These are phyloP conservation scores for Tetragnatha versicolor DNA, from an alignment of 1,140 invertebrate genomes.

Conservation along the genomic window DNA sequence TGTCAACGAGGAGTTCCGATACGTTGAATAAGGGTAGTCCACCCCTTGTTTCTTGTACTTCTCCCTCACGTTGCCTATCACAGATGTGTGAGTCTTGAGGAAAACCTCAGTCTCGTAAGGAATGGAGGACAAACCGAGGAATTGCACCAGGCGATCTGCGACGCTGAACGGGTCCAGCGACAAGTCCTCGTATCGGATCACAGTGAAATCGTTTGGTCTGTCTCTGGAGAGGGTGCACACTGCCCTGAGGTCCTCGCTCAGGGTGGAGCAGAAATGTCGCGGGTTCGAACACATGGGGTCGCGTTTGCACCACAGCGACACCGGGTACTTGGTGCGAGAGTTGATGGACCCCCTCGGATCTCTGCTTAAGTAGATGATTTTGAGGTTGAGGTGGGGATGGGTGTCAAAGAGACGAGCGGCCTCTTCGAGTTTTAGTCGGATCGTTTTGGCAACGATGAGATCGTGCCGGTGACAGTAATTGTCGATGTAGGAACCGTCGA, in stretches of 20 bases:
- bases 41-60: constrained; percentile 1
- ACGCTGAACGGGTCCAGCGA: constrained; percentile 76
- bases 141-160: constrained; percentile 75
- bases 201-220: constrained; percentile 73
- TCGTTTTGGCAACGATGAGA: constrained; percentile 45
- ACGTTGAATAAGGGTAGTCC: constrained; percentile 42
- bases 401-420: constrained; percentile 11
- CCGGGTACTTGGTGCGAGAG: constrained; percentile 73
- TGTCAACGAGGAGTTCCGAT: constrained; percentile 39
- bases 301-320: constrained; percentile 80
- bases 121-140: constrained; percentile 72
- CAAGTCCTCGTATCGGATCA: constrained; percentile 80
- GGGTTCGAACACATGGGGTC: constrained; percentile 80
- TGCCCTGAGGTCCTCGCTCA: constrained; percentile 72
- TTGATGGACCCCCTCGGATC: constrained; percentile 87
- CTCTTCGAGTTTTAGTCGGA: constrained; percentile 40
- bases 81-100: constrained; percentile 48
- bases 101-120: constrained; percentile 28
- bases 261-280: constrained; percentile 77
- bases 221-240: constrained; percentile 73
- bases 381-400: constrained; percentile 63
- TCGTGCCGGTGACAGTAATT: constrained; percentile 12
- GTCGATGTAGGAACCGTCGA: constrained; percentile 26
- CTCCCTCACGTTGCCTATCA: background rate
- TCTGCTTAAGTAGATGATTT: constrained; percentile 79